Evolutionary conservation across 2,888 invertebrate species (phyloP).

Genomic region (Himalopsyche anomala): DNA sequence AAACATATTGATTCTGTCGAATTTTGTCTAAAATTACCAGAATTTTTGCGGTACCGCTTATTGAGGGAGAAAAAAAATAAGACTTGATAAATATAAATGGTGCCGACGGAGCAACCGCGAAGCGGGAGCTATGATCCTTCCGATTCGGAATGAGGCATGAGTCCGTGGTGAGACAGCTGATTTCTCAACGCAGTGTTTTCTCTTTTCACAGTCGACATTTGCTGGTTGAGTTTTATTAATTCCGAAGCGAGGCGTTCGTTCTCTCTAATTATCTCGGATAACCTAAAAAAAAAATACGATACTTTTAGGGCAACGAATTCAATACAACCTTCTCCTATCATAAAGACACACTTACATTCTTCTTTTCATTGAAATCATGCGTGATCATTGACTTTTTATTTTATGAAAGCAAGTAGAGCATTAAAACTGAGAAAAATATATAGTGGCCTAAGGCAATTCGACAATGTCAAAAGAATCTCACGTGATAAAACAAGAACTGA

Average conservation of each 20-base stretch:
- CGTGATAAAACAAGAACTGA: constrained; percentile 66
- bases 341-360: too few species aligned
- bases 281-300: constrained; percentile 68
- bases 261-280: constrained; percentile 77
- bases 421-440: too few species aligned
- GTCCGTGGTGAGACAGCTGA: constrained; percentile 82
- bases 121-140: constrained; percentile 58
- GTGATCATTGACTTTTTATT: too few species aligned
- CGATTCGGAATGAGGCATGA: constrained; percentile 69
- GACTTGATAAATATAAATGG: not conserved
- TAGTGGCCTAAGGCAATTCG: too few species aligned
- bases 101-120: not conserved
- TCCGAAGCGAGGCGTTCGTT: constrained; percentile 85
- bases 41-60: not conserved
- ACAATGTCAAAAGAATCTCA: constrained; percentile 64
- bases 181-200: constrained; percentile 85
- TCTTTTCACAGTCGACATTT: constrained; percentile 83
- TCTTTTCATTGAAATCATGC: too few species aligned
- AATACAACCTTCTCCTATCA: constrained; percentile 68
- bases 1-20: not conserved
- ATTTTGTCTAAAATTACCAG: not conserved
- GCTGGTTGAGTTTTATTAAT: constrained; percentile 83
- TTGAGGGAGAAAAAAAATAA: not conserved
- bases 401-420: too few species aligned
- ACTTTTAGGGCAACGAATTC: constrained; percentile 50